Evolutionary conservation across 2,113 vertebrate species (phyloP).

Genomic region (Cyanistes caeruleus): DNA sequence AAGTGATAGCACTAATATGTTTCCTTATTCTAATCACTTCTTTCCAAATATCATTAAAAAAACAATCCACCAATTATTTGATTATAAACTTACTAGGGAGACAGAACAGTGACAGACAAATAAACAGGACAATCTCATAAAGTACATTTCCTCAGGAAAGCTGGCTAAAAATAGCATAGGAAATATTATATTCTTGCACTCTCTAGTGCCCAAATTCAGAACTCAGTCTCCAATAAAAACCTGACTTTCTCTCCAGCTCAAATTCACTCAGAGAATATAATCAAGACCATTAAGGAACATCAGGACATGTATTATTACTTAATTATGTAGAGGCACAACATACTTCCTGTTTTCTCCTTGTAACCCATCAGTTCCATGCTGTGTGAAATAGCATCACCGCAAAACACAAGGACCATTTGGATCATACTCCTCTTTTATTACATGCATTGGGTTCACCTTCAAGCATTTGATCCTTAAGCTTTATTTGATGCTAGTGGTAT

Average conservation of each 20-base stretch:
- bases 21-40: not conserved
- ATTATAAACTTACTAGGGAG: not conserved
- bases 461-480: not conserved
- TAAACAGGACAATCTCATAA: not conserved
- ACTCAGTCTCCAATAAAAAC: not conserved
- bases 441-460: not conserved
- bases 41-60: not conserved
- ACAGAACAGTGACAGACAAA: not conserved
- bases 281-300: conserved; percentile 30
- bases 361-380: conserved; percentile 2
- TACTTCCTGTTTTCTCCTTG: conserved; percentile 26
- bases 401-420: not conserved
- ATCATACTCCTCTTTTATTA: conserved; percentile 13
- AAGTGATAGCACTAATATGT: not conserved
- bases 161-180: conserved; percentile 6
- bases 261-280: conserved; percentile 19
- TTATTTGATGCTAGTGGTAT: not conserved
- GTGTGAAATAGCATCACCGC: not conserved
- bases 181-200: conserved; percentile 24
- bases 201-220: conserved; percentile 17
- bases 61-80: not conserved
- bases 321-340: conserved; percentile 17
- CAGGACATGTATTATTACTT: conserved; percentile 32
- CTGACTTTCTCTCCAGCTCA: conserved; percentile 23
- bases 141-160: not conserved